Base-by-base conservation (phyloP, 1,140 invertebrate species). In the Radopholus similis region DNA sequence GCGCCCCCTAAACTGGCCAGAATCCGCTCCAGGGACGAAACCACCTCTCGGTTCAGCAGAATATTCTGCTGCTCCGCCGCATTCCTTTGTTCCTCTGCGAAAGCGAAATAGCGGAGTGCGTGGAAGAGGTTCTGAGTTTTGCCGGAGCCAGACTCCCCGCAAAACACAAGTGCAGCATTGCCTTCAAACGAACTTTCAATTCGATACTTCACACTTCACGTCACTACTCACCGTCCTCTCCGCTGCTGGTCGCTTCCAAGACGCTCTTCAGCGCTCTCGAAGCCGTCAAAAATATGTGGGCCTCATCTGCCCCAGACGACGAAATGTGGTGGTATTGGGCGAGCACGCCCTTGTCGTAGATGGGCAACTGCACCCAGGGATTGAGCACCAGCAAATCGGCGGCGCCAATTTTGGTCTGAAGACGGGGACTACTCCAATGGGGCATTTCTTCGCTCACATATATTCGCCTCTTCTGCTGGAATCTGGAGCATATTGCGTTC, bases 71-170 rank as follows among this genome's bases (percentile, higher is more conserved):
- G 11, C 38, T 1, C 6, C 26, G 2, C 3, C 26, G 6, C 13
- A n/a, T 23, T 47, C 47, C 47, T 51, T 28, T 15, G 9, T 23
- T 51, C 47, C 18, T 51, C 47, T 4, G 18, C 18, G 30, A 51
- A 51, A 26, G 47, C 47, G 23, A 72, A 68, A 73, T 65, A 72
- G 13, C 56, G 62, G 54, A 73, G 28, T 32, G 62, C 15, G 38
- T 72, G 42, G 18, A 73, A 73, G 13, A 68, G 44, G 58, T 72
- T 73, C 5, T 68, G 51, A 28, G 69, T 72, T 66, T 71, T 72
- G 13, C 70, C 70, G 8, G 70, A 64, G 28, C 70, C 70, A 8
- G 70, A 71, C 35, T 66, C 68, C 28, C 70, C 70, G 53, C 68
- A 56, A 59, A 70, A 70, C n/a, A 70, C 32, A 64, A 70, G 37